These are phyloP conservation scores for Allacma fusca DNA, from an alignment of 2,888 invertebrate genomes.

Conservation along the genomic window DNA sequence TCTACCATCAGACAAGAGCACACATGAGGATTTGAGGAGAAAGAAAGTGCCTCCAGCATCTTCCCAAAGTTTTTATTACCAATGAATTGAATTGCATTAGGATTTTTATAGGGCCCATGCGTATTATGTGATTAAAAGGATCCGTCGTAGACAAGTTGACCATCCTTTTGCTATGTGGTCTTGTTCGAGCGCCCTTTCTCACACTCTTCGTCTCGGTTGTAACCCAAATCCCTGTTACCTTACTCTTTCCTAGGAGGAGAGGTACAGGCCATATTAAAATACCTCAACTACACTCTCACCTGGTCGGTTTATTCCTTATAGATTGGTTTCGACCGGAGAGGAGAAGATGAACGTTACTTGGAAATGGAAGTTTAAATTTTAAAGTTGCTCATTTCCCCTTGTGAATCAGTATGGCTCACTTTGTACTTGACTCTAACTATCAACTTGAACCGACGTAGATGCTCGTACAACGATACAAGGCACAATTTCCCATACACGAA, in stretches of 20 bases:
- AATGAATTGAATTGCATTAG: conserved; percentile 37
- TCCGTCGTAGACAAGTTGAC: conserved; percentile 30
- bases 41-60: conserved; percentile 17
- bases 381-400: conserved; percentile 11
- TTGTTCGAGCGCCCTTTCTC: conserved; percentile 28
- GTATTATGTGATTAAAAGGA: conserved; percentile 39
- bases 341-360: background rate
- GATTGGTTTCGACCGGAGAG: conserved; percentile 3
- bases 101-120: conserved; percentile 30
- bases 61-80: conserved; percentile 38
- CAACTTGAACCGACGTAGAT: background rate
- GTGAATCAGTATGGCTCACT: conserved; percentile 12
- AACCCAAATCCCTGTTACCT: conserved; percentile 20
- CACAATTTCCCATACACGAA: background rate
- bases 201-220: conserved; percentile 26
- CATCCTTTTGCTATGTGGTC: conserved; percentile 33
- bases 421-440: background rate
- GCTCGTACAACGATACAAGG: too few species aligned
- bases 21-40: too few species aligned
- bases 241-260: background rate
- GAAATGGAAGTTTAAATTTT: conserved; percentile 13
- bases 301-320: conserved; percentile 2
- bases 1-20: background rate
- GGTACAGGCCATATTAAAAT: background rate
- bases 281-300: conserved; percentile 2